A percentile compares a stretch with the other conserved stretches of the same genome.
These are phyloP conservation scores for Limnothrissa miodon DNA, from an alignment of 2,113 vertebrate species.

Conservation along the genomic window DNA sequence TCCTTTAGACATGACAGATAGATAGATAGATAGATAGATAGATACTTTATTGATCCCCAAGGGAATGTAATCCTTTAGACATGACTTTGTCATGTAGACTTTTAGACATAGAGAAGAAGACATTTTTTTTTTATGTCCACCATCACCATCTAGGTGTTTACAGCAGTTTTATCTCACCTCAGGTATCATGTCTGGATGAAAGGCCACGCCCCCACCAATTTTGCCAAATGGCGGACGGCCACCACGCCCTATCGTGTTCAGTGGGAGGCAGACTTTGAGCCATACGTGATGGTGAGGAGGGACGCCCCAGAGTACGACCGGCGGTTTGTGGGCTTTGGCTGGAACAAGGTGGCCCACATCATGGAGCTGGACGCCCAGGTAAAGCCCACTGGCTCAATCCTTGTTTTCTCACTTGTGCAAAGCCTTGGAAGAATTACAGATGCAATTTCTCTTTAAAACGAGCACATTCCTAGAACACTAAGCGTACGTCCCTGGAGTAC, in stretches of 20 bases:
- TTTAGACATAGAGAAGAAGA: no score
- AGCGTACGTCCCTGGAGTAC: neutral
- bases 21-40: no score
- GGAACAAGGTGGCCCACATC: conserved; percentile 97
- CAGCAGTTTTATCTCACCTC: neutral
- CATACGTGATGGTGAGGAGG: conserved; percentile 88
- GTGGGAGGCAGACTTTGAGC: conserved; percentile 96
- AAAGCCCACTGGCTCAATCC: conserved; percentile 29
- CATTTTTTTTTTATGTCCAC: no score
- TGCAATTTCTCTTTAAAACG: neutral
- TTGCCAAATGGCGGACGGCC: conserved; percentile 94
- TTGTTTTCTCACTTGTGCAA: neutral
- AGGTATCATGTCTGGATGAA: conserved; percentile 98
- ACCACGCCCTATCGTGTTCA: conserved; percentile 91
- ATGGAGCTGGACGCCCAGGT: conserved; percentile 98
- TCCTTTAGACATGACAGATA: no score
- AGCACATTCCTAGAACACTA: neutral
- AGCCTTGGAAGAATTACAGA: neutral
- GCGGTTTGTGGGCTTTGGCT: conserved; percentile 93
- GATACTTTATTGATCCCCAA: no score
- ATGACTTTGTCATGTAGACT: no score
- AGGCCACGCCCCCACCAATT: conserved; percentile 94
- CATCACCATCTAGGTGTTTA: neutral
- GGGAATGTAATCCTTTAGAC: no score
- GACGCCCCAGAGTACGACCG: conserved; percentile 93